Evolutionary conservation across 2,113 vertebrate genomes (phyloP).

Genomic region (Alaudala cheleensis): DNA sequence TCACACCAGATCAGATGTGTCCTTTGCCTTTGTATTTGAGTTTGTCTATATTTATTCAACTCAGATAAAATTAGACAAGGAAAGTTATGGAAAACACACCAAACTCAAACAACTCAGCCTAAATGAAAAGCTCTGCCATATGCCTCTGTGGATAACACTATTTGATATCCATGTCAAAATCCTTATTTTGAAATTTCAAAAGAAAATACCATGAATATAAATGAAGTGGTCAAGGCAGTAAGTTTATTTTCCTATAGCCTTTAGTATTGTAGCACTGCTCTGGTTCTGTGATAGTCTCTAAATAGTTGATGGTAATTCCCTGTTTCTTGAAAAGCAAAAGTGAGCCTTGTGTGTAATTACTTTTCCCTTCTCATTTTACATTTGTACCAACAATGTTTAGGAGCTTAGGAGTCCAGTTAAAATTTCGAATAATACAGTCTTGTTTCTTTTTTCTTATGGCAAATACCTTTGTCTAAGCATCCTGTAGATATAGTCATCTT

Average conservation of each 20-base stretch:
- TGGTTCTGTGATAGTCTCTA: not conserved
- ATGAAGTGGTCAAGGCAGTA: not conserved
- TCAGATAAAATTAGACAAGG: not conserved
- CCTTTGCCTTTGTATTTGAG: constrained; percentile 1
- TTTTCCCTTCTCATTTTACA: not conserved
- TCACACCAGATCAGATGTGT: not conserved
- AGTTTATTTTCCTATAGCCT: not conserved
- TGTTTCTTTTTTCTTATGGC: not conserved
- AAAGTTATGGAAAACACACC: not conserved
- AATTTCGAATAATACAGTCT: not conserved
- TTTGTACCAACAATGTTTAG: not conserved
- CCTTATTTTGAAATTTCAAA: not conserved
- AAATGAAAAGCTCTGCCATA: not conserved
- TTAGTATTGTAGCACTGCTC: not conserved
- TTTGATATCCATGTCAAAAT: not conserved
- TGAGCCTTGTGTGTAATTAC: not conserved
- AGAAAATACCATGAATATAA: not conserved
- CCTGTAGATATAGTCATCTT: not conserved
- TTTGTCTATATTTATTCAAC: not conserved
- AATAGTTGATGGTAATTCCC: not conserved
- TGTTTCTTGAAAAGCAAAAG: not conserved
- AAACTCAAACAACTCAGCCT: not conserved
- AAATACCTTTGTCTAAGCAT: not conserved
- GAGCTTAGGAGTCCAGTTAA: not conserved
- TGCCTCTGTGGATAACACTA: not conserved